Percentiles rank a stretch among this genome's conserved stretches.
These are phyloP conservation scores for Leucosticte australis DNA, from an alignment of 2,113 vertebrate species.

Conservation along the genomic window DNA sequence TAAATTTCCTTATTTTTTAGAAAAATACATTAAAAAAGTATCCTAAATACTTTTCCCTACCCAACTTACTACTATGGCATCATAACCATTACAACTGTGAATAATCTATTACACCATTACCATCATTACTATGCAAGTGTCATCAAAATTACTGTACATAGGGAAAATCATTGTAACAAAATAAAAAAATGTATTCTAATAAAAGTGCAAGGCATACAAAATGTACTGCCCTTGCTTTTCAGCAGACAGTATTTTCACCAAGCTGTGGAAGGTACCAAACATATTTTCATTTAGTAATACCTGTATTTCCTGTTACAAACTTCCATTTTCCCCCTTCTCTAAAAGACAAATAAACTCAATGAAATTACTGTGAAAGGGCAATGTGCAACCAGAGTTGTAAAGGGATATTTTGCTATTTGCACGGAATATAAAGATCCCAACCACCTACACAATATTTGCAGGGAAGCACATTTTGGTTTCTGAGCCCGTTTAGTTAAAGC, in stretches of 20 bases:
- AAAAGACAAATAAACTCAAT: constrained; percentile 57
- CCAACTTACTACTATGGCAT: background rate
- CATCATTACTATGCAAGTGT: constrained; percentile 10
- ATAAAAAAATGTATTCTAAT: background rate
- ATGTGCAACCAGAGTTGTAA: background rate
- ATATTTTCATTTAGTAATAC: constrained; percentile 21
- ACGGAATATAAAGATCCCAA: background rate
- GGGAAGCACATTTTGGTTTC: background rate
- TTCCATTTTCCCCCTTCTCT: background rate
- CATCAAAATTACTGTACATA: constrained; percentile 28
- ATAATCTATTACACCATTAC: background rate
- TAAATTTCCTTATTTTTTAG: constrained; percentile 73
- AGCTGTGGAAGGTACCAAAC: background rate
- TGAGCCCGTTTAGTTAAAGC: background rate
- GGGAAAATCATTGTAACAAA: constrained; percentile 29
- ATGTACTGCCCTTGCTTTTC: constrained; percentile 16
- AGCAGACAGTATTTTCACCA: constrained; percentile 18
- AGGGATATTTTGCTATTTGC: constrained; percentile 20
- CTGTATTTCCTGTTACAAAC: constrained; percentile 2
- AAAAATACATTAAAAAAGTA: constrained; percentile 70
- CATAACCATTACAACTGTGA: background rate
- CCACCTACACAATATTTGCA: background rate
- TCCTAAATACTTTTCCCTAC: constrained; percentile 63
- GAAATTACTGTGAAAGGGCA: constrained; percentile 20
- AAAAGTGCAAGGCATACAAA: constrained; percentile 8